Evolutionary conservation across 2,113 vertebrate genomes (phyloP), one percentile per base, ranked within the genome.

Genomic region (Epinephelus cyanopodus): DNA sequence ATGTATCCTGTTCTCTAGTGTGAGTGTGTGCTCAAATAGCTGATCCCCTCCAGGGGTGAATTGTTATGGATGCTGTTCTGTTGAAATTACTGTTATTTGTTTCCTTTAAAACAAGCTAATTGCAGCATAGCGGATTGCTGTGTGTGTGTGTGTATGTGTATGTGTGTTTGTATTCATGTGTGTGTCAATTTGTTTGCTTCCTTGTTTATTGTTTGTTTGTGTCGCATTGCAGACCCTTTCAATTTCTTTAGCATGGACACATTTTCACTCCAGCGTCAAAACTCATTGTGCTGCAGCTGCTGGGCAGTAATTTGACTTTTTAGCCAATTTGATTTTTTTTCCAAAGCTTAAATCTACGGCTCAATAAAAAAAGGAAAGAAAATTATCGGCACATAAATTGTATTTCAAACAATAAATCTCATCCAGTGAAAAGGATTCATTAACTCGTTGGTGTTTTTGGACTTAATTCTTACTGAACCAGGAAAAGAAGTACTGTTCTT

Each of bases 101-200:
- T 92, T 93, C 92, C 87, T 92, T 92, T 93, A 93, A 94, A 94
- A 94, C 93, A 92, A 93, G 92, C 91, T 94, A 94, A 94, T 94
- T 93, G 92, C 92, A 84, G 90, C 86, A 58, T 86, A 82, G 89
- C 42, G 67, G 64, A 74, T 87, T 73, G 83, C 75, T n/a, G 2
- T 7, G 63, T 47, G 39, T 45, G 47, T 57, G 33, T 77, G 29
- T 74, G 66, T 64, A 50, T 9, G 25, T 65, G 69, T 75, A 39
- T 74, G 14, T 62, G 67, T 62, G 39, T 52, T 67, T 73, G 48
- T 60, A 15, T 76, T 23, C 21, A 47, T 19, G 73, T 74, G 66
- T 57, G 58, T 9, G 25, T 86, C 54, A 62, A 37, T 89, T 84
- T 86, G 89, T 87, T 92, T 86, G 79, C 77, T 53, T 91, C 71